Evolutionary conservation across 2,113 vertebrate species (phyloP).

Genomic region (Nothocercus julius): DNA sequence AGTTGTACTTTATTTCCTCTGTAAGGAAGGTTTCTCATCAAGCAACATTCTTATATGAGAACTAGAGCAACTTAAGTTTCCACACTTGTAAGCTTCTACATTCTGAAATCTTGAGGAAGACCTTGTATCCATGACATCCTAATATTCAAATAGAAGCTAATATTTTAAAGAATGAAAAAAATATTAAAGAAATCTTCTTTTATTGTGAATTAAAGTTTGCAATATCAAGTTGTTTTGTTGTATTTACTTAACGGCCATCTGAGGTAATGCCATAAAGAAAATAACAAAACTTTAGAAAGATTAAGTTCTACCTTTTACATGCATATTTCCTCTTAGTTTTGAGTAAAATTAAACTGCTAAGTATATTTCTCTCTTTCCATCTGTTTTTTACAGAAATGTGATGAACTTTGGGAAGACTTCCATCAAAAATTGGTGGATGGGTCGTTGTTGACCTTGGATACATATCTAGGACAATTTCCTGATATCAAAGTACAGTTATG

Average conservation of each 20-base stretch:
- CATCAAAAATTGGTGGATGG: conserved; percentile 97
- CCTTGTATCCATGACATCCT: fast-evolving
- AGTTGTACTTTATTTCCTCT: not conserved
- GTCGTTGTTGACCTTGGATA: conserved; percentile 90
- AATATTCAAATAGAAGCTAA: not conserved
- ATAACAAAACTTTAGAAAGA: not conserved
- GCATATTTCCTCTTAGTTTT: conserved; percentile 10
- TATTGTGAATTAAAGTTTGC: not conserved
- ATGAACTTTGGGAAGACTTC: conserved; percentile 96
- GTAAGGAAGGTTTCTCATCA: not conserved
- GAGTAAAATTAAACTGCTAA: not conserved
- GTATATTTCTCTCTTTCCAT: not conserved
- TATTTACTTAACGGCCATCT: not conserved
- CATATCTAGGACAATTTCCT: conserved; percentile 93
- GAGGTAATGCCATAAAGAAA: not conserved
- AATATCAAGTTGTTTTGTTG: not conserved
- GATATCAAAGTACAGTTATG: conserved; percentile 90
- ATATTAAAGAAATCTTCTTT: not conserved
- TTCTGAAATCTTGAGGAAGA: not conserved
- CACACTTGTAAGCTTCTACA: fast-evolving
- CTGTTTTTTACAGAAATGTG: conserved; percentile 86
- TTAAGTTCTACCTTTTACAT: not conserved
- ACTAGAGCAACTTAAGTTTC: not conserved
- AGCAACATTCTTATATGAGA: not conserved
- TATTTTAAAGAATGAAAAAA: not conserved